phyloP scores from a whole-genome alignment of 2,797 vertebrate genomes.

The Glyptemys insculpta region DNA sequence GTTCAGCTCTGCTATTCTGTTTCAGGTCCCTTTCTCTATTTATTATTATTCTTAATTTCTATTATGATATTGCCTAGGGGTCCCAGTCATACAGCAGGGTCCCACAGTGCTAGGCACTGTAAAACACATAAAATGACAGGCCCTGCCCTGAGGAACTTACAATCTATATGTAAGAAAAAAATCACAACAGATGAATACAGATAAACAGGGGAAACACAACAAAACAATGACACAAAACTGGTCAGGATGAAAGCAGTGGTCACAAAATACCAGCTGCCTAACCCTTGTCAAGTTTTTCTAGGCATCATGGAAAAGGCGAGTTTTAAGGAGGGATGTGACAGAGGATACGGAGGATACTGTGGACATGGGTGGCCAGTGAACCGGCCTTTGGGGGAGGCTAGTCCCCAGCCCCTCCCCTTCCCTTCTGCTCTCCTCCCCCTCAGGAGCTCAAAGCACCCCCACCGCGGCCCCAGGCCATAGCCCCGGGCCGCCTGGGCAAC shows the following conservation, averaged over 20 bases:
- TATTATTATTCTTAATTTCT: not conserved
- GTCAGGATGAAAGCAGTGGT: not conserved
- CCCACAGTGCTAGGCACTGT: not conserved
- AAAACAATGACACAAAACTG: not conserved
- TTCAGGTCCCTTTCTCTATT: not conserved
- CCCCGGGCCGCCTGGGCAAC: no score
- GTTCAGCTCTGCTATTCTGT: not conserved
- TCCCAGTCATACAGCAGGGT: not conserved
- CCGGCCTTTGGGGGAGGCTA: no score
- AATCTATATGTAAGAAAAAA: conserved; percentile 6
- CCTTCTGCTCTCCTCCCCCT: no score
- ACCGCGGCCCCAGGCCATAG: no score
- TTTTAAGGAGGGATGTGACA: not conserved
- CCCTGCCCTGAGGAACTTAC: not conserved
- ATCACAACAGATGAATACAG: conserved; percentile 30
- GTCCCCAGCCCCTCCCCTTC: no score
- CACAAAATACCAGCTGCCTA: not conserved
- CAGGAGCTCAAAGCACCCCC: no score
- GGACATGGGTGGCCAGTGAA: no score
- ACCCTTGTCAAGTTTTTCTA: not conserved
- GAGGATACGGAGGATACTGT: not conserved
- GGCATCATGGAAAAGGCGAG: not conserved
- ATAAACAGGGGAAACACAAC: conserved; percentile 34
- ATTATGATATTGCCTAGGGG: not conserved
- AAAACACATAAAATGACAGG: not conserved